Evolutionary conservation across 1,140 invertebrate species (phyloP), one percentile per base, ranked within the genome.

Genomic region (Euura lappo): DNA sequence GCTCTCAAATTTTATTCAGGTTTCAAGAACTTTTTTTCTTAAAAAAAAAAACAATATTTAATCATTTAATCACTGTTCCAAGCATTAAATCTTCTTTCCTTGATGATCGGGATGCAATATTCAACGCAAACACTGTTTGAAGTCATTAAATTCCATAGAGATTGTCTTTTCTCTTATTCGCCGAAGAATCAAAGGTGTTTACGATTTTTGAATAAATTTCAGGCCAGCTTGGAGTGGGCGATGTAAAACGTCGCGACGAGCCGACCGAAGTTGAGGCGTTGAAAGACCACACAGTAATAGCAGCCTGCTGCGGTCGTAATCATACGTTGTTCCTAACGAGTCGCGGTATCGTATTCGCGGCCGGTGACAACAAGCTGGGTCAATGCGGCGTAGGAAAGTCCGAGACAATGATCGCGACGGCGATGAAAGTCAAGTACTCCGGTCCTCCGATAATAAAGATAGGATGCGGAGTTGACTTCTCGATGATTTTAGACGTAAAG

Each of bases 391-490:
- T 96, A 13, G 95, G 95, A 7, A 94, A 93, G 77, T 90, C 90
- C 28, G 93, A 93, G 71, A 89, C 90, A 7, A 91, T 89, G 65
- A 89, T 96, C 8, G 81, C 91, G 4, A 91, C 90, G 45, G 94
- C 96, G 11, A 94, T 93, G 10, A 91, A 93, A 76, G 93, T 97
- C 7, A 92, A 93, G 81, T 93, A 92, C 80, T 76, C 86, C 11
- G 95, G 95, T 42, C 91, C 93, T 13, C 95, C 94, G 5, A 93
- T 97, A 74, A 90, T 94, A 6, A 94, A 96, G 84, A 90, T 98
- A 47, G 94, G 94, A 0, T 98, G 96, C 84, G 97, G 97, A 4
- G 96, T 92, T 2, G 97, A 98, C 72, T 98, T 98, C 85, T 96
- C 95, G 43, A 93, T 97, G 85, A 94, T 98, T 68, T 84, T 97